phyloP scores from a whole-genome alignment of 2,797 vertebrate genomes.

The Sparus aurata region DNA sequence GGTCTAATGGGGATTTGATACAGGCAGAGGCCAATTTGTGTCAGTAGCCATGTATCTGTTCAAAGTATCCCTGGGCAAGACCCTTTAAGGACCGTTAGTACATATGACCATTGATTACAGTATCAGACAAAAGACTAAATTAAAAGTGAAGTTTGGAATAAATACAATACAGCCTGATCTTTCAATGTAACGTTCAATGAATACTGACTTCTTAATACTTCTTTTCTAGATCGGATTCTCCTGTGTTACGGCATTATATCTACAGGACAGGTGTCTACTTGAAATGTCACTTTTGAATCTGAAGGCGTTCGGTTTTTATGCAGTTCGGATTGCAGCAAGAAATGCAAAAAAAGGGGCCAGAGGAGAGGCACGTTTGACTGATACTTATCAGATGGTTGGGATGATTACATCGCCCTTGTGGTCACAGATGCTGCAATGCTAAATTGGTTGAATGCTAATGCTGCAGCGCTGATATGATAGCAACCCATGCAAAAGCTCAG shows the following conservation, averaged over 20 bases:
- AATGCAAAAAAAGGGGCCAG: neutral
- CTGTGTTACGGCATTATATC: neutral
- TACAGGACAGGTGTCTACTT: neutral
- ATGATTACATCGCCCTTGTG: slow-evolving; percentile 23
- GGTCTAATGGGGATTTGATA: slow-evolving; percentile 48
- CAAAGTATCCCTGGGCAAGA: slow-evolving; percentile 12
- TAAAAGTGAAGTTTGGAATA: neutral
- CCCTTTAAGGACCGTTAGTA: neutral
- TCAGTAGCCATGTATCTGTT: slow-evolving; percentile 9
- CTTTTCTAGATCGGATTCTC: neutral
- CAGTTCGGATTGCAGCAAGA: neutral
- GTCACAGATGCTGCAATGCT: slow-evolving; percentile 25
- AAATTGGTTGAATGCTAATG: slow-evolving; percentile 26
- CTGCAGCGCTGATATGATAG: slow-evolving; percentile 33
- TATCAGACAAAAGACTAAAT: slow-evolving; percentile 16
- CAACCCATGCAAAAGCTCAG: slow-evolving; percentile 28
- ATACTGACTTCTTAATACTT: neutral
- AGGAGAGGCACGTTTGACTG: slow-evolving; percentile 14
- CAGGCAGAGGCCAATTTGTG: slow-evolving; percentile 18
- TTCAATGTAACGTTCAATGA: neutral
- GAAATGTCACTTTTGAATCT: neutral
- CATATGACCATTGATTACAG: slow-evolving; percentile 16
- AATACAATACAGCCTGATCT: neutral
- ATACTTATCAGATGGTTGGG: slow-evolving; percentile 27
- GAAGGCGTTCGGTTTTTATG: neutral